These are phyloP conservation scores for Arothron firmamentum DNA, from an alignment of 2,113 vertebrate genomes.

Conservation along the genomic window DNA sequence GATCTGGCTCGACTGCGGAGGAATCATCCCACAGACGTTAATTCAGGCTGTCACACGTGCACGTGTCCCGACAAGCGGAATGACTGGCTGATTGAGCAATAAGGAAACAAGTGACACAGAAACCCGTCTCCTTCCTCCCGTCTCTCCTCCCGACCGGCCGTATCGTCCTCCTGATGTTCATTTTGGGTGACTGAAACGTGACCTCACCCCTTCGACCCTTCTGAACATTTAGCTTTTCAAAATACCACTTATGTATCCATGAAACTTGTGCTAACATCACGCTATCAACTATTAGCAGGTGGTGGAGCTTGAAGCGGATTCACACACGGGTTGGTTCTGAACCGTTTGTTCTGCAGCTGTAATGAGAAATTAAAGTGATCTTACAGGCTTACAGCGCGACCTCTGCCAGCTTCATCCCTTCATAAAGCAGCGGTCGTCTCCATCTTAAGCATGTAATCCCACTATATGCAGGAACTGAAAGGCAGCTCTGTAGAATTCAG, in stretches of 20 bases:
- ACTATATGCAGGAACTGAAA: constrained; percentile 15
- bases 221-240: no score
- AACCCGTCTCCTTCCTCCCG: constrained; percentile 35
- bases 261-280: no score
- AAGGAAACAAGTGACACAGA: constrained; percentile 63
- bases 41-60: constrained; percentile 23
- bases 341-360: no score
- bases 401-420: not conserved
- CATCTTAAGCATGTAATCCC: not conserved
- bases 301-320: no score
- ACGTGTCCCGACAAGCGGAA: constrained; percentile 57
- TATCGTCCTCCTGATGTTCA: constrained; percentile 48
- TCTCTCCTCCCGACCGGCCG: constrained; percentile 1
- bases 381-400: not conserved
- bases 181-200: constrained; percentile 54
- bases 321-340: no score
- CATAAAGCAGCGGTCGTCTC: not conserved
- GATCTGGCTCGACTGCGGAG: constrained; percentile 47
- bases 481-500: constrained; percentile 23
- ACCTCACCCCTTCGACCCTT: constrained; percentile 26
- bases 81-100: constrained; percentile 65
- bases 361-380: not conserved
- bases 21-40: constrained; percentile 9
- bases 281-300: no score
- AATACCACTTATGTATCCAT: no score